Percentiles rank a stretch among this genome's conserved stretches.
Conservation (phyloP, 37 sponge, comb jelly and placozoan species). For the Agelas oroides region DNA sequence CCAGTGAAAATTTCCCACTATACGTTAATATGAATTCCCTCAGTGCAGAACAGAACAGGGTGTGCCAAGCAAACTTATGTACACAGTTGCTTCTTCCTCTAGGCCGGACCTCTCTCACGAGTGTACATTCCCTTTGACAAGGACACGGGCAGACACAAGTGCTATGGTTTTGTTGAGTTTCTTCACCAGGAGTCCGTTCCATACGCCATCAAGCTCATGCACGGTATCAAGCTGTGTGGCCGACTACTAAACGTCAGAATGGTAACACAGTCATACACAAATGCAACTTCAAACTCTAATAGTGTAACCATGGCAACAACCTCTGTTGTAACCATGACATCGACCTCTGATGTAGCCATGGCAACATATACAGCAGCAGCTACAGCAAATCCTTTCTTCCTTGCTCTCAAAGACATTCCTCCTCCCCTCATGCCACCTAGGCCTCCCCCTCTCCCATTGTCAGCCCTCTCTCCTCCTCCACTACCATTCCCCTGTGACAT, state of each 20-base stretch:
- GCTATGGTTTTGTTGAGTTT: conserved; percentile 73
- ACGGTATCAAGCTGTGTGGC: conserved; percentile 40
- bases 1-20: no score
- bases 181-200: conserved; percentile 61
- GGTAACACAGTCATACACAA: not conserved
- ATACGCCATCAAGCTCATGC: conserved; percentile 40
- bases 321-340: not conserved
- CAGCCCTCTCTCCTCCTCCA: no score
- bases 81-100: not conserved
- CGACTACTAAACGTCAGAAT: conserved; percentile 29
- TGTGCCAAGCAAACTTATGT: no score
- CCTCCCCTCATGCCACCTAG: no score
- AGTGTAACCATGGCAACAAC: not conserved
- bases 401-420: not conserved
- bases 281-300: not conserved
- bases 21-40: no score
- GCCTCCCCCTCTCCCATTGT: no score
- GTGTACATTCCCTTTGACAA: conserved; percentile 42
- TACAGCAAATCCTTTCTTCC: conserved; percentile 5
- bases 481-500: no score
- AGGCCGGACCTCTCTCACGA: conserved; percentile 74
- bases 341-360: no score
- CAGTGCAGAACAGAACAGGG: no score
- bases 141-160: conserved; percentile 32
- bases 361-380: no score